Percentiles rank a stretch among this genome's conserved stretches.
Evolutionary conservation across 2,113 vertebrate genomes (phyloP).

Genomic region (Eclectus roratus): DNA sequence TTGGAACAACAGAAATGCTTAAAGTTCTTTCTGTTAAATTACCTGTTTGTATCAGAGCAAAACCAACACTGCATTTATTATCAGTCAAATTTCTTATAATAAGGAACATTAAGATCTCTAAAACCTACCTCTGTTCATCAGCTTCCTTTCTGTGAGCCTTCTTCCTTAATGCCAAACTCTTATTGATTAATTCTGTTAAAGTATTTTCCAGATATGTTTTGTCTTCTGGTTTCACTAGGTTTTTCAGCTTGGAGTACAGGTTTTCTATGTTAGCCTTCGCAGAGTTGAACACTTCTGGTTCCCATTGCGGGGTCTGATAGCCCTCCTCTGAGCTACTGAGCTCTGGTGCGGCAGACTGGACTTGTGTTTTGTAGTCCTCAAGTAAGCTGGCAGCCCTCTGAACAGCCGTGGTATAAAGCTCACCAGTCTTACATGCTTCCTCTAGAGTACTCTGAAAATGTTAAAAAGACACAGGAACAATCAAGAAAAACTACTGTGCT

Average conservation of each 20-base stretch:
- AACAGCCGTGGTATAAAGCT: constrained; percentile 67
- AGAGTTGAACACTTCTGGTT: constrained; percentile 76
- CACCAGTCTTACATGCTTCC: constrained; percentile 66
- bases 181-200: constrained; percentile 73
- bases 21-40: background rate
- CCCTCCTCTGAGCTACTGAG: constrained; percentile 33
- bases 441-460: constrained; percentile 72
- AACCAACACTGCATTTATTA: background rate
- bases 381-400: constrained; percentile 58
- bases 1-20: background rate
- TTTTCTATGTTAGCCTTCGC: constrained; percentile 70
- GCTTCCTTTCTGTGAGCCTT: constrained; percentile 53
- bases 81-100: background rate
- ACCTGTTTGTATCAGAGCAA: background rate
- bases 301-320: constrained; percentile 2
- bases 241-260: constrained; percentile 58
- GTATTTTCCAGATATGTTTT: constrained; percentile 66
- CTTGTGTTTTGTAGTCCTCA: constrained; percentile 54
- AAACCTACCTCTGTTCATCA: constrained; percentile 61
- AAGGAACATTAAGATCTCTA: background rate
- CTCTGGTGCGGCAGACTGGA: constrained; percentile 51
- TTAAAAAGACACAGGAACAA: constrained; percentile 7
- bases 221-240: constrained; percentile 64
- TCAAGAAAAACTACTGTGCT: background rate
- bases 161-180: constrained; percentile 71